Conservation (phyloP, 2,797 vertebrate genomes). For the Silurus aristotelis region DNA sequence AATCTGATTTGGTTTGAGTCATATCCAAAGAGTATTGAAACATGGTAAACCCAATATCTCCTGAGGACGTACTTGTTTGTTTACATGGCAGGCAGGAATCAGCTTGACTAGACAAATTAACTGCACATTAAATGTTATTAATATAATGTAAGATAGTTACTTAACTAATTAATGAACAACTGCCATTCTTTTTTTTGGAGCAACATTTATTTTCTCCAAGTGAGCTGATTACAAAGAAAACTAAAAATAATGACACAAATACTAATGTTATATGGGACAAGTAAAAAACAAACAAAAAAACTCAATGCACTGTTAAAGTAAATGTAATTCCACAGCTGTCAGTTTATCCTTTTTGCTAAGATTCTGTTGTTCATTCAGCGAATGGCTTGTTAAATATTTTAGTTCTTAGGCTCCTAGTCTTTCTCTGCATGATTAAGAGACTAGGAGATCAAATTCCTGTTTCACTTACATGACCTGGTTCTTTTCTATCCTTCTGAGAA, state of each 20-base stretch:
- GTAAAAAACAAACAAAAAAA: neutral
- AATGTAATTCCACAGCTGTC: neutral
- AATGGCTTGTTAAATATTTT: slow-evolving; percentile 9
- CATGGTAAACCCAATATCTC: neutral
- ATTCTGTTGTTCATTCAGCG: neutral
- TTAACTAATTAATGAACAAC: neutral
- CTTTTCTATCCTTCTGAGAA: neutral
- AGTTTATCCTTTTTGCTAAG: neutral
- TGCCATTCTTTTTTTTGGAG: no score
- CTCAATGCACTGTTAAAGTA: neutral
- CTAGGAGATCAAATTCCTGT: neutral
- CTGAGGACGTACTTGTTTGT: neutral
- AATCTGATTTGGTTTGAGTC: neutral
- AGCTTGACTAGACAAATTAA: neutral
- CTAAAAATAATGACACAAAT: neutral
- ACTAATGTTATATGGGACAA: neutral
- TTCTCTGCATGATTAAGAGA: neutral
- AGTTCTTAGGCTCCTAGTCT: neutral
- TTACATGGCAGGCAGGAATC: neutral
- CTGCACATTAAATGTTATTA: neutral
- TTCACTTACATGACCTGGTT: neutral
- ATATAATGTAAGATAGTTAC: neutral
- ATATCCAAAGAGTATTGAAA: neutral
- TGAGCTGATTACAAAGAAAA: neutral
- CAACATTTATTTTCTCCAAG: neutral